phyloP scores from a whole-genome alignment of 1,140 invertebrate species.

The Meloidogyne chitwoodi region DNA sequence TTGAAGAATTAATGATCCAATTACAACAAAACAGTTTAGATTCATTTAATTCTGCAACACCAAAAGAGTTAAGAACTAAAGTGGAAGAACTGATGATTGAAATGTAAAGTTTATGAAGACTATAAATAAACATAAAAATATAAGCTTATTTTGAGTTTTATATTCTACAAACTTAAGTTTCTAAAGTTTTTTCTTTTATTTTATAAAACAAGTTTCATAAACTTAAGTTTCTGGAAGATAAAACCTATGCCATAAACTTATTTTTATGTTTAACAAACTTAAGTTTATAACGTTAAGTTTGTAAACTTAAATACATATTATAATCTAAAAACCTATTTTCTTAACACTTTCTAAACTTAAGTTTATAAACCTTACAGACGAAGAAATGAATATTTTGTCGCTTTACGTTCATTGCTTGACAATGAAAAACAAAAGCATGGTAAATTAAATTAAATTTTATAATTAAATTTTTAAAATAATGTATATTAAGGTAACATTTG shows the following conservation, averaged over 20 bases:
- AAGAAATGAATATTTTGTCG: conserved; percentile 7
- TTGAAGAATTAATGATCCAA: not conserved
- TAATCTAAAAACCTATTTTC: no score
- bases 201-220: no score
- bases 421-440: conserved; percentile 12
- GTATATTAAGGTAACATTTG: not conserved
- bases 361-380: not conserved
- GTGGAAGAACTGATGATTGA: not conserved
- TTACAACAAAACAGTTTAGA: not conserved
- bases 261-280: no score
- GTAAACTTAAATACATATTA: no score
- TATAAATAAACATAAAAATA: no score
- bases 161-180: no score
- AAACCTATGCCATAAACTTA: no score
- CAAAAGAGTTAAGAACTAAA: not conserved
- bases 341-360: no score
- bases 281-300: no score
- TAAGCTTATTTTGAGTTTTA: no score
- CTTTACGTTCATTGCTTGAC: not conserved
- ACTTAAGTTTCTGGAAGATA: no score
- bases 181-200: no score
- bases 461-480: not conserved
- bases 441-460: not conserved
- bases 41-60: not conserved
- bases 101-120: not conserved